Evolutionary conservation across 2,888 invertebrate genomes (phyloP).

Genomic region (Spialia ferax): DNA sequence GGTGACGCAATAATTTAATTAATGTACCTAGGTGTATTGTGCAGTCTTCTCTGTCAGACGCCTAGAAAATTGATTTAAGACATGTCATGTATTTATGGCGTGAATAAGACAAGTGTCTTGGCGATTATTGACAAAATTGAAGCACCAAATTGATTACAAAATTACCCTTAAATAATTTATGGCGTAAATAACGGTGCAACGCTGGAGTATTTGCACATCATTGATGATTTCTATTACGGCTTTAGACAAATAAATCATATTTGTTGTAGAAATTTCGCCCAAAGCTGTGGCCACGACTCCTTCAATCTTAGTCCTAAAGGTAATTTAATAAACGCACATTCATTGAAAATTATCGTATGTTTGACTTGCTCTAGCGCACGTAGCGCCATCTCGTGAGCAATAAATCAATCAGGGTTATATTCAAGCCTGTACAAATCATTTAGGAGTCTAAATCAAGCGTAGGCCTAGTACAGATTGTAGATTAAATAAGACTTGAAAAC

Average conservation of each 20-base stretch:
- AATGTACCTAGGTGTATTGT: no score
- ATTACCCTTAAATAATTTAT: slow-evolving; percentile 21
- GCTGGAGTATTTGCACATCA: slow-evolving; percentile 3
- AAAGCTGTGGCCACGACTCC: slow-evolving; percentile 29
- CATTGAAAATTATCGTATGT: slow-evolving; percentile 40
- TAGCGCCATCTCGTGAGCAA: slow-evolving; percentile 39
- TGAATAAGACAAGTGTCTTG: background rate
- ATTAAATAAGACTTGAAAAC: slow-evolving; percentile 18
- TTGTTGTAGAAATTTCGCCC: slow-evolving; percentile 35
- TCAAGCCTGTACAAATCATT: slow-evolving; percentile 35
- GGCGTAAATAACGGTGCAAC: slow-evolving; percentile 22
- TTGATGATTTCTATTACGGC: slow-evolving; percentile 22
- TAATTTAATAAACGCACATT: slow-evolving; percentile 42
- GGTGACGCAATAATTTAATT: no score
- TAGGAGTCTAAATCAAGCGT: slow-evolving; percentile 40
- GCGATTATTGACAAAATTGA: slow-evolving; percentile 2
- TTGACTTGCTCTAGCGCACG: slow-evolving; percentile 30
- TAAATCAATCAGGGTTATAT: slow-evolving; percentile 39
- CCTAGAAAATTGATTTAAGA: background rate
- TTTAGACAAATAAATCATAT: slow-evolving; percentile 36
- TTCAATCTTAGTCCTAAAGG: slow-evolving; percentile 27
- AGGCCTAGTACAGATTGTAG: slow-evolving; percentile 37
- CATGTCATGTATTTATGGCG: background rate
- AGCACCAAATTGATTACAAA: slow-evolving; percentile 2
- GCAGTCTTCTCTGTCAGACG: background rate